A percentile compares a stretch with the other conserved stretches of the same genome.
Evolutionary conservation across 2,888 invertebrate species (phyloP).

Genomic region (Hyposoter didymator): DNA sequence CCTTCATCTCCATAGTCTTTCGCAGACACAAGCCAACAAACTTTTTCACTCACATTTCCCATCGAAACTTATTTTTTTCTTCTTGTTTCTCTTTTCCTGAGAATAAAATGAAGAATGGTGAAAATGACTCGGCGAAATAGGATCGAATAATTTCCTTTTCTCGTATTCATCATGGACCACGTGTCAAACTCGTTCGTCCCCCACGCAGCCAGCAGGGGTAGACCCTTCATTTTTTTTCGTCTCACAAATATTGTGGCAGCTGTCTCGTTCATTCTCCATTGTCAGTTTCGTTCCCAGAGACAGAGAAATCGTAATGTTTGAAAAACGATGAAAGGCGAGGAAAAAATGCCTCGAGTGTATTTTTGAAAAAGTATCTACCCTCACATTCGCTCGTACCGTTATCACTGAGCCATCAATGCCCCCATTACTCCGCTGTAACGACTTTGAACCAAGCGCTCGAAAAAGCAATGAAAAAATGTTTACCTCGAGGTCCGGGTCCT

Average conservation of each 20-base stretch:
- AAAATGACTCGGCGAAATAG: constrained; percentile 30
- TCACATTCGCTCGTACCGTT: constrained; percentile 30
- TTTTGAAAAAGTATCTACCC: constrained; percentile 41
- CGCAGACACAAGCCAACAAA: neutral
- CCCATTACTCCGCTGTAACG: constrained; percentile 23
- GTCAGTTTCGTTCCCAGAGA: constrained; percentile 22
- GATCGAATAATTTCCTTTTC: constrained; percentile 13
- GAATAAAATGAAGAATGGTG: constrained; percentile 25
- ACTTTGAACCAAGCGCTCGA: neutral
- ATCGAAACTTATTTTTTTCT: neutral
- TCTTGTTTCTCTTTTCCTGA: neutral
- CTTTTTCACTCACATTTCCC: neutral
- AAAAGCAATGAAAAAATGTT: neutral
- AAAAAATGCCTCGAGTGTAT: constrained; percentile 32
- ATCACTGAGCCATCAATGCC: constrained; percentile 28
- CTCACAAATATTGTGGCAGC: constrained; percentile 55
- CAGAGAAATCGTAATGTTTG: constrained; percentile 1
- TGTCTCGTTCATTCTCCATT: constrained; percentile 33
- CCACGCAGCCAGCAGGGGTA: neutral
- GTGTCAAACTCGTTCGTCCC: constrained; percentile 4
- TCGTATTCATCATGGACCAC: constrained; percentile 8
- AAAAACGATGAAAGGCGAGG: constrained; percentile 36
- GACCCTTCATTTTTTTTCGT: constrained; percentile 27
- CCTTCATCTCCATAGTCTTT: constrained; percentile 12
- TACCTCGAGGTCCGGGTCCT: constrained; percentile 25